Evolutionary conservation across 1,140 invertebrate species (phyloP), one percentile per base, ranked within the genome.

Genomic region (Thereuonema tuberculata): DNA sequence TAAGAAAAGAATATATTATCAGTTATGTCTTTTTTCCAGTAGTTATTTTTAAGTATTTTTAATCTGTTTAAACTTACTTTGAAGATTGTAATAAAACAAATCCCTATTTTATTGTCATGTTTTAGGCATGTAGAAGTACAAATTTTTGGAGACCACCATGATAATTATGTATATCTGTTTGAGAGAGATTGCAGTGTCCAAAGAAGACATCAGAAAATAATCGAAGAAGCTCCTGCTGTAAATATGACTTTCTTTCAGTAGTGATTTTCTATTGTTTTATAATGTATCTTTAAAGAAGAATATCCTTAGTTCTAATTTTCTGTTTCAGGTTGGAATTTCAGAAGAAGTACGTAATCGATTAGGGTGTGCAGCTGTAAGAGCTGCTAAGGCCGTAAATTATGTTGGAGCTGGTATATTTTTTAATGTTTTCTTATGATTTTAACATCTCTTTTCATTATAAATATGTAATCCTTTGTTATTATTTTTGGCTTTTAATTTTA

Each of bases 121-220:
- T 48, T 56, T 56, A 67, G 70, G 24, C 70, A 71, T 61, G 64
- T 71, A 49, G 70, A 71, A 61, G 70, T 71, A 5, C 70, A 75
- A 64, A 73, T 81, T 15, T 80, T 81, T 69, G 83, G 82, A 2
- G 83, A 84, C 69, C 68, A 73, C 27, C 76, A 82, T 70, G 78
- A 75, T n/a, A 84, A 85, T 67, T 81, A 80, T 69, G 80, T 84
- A 0, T 82, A 84, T 69, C 67, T 84, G 29, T 83, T 81, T 76
- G 95, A 98, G 75, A 78, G 95, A 67, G 95, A 99, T 71, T 99
- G 95, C 71, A 94, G 89, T 48, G 86, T 98, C 21, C 95, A 99
- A 72, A 80, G 95, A 64, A 77, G 95, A 61, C 93, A 98, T 78
- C 95, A 99, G 70, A 99, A 98, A 76, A 86, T 98, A 52, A 96